Evolutionary conservation across 1,140 invertebrate genomes (phyloP), one percentile per base, ranked within the genome.

Genomic region (Tetramorium simillimum): DNA sequence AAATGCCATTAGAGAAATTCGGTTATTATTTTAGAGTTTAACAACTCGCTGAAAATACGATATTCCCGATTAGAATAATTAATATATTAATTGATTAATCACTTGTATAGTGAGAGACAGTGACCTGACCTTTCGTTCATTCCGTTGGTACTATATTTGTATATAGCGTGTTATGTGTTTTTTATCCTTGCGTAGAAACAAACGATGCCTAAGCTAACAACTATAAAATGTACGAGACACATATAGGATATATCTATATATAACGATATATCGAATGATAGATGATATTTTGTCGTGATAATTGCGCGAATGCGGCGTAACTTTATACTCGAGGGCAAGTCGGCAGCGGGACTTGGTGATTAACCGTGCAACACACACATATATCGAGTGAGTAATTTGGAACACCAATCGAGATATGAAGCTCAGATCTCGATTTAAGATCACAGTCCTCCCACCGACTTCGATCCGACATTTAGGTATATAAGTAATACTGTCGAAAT

Each of bases 401-500:
- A 51, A 77, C 53, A 40, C 28, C 40, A 43, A 43, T 14, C 82
- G 60, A 65, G 82, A 78, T 53, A 53, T 33, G 33, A 77, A 16
- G 53, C 10, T 9, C 0, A 53, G 77, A 85, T 85, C 21, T 51
- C 46, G 72, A 77, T 51, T 16, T 16, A 21, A 85, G 49, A 78
- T 37, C 49, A 58, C 60, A 37, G 37, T 58, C n/a, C 82, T 78
- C 43, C 37, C 37, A 16, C 63, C 58, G 73, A 37, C 58, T 65
- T 43, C 58, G 33, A 21, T 49, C 14, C 16, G 12, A 33, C n/a
- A 28, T 16, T 5, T 85, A 78, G 58, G 18, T 78, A 16, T 78
- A 16, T 90, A 89, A 89, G 63, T 46, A 43, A 62, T 33, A 60
- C 21, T 18, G 3, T 76, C 82, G 21, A 69, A 43, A 81, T 89